Base-by-base conservation (phyloP, 2,888 invertebrate species). In the Euplagia quadripunctaria region DNA sequence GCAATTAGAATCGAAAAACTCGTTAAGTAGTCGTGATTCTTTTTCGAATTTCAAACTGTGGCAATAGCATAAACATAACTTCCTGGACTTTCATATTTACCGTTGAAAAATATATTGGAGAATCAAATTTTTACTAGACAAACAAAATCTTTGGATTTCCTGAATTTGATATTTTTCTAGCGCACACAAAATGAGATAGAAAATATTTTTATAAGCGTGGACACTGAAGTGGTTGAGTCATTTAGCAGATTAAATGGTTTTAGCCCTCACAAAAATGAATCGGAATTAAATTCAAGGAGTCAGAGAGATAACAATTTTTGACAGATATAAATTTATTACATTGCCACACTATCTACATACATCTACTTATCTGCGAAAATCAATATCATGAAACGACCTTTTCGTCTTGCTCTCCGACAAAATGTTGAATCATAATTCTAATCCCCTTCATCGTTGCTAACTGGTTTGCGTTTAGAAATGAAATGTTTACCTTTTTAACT, bases 361-460 rank as follows among this genome's bases (percentile, higher is more conserved):
- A 17, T 41, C 17, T 58, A 58, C 11, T n/a, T 58, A 42, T 58
- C 43, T 42, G 17, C 14, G 20, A 61, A 61, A 31, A 58, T 43
- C 14, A 68, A 68, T 49, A 46, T 41, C 17, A 31, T 41, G 42
- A 16, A 51, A 9, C n/a, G 16, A 68, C 72, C 68, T 72, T 63
- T 67, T 71, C 66, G 8, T 68, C 52, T 43, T n/a, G 31, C 7
- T 49, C 52, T 14, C 52, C 52, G 11, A 9, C 7, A 41, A 68
- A 64, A 64, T 31, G 12, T 16, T 68, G 31, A 41, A 72, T 68
- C 64, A 64, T 68, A 9, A 52, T 17, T 68, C 64, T 72, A 49
- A 68, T 68, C 8, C 72, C 52, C 52, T n/a, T 72, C 72, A 72
- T 72, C 43, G 17, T 67, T 7, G 41, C 42, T n/a, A 11, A 61